Base-by-base conservation (phyloP, 2,888 invertebrate species). In the Resseliella maxima region DNA sequence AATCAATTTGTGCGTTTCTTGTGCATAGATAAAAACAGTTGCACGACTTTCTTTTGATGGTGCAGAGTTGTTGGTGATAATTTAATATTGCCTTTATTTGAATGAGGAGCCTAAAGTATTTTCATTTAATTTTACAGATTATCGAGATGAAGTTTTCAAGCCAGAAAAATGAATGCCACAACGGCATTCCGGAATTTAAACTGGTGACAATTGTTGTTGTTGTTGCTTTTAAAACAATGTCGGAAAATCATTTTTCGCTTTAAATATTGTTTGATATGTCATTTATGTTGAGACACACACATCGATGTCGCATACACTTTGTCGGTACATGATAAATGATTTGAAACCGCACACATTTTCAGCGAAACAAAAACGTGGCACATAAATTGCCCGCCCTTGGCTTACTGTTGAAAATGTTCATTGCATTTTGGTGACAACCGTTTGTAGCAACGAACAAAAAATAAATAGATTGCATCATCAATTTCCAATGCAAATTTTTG, bases 381-480 rank as follows among this genome's bases (percentile, higher is more conserved):
- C 24, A 59, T 59, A 24, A 59, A 59, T 24, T 24, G n/a, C 59
- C 15, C 3, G 59, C 59, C 24, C 59, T n/a, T n/a, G 59, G 59
- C 24, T 24, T 59, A 24, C 6, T 24, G n/a, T 59, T 24, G 59
- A 59, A 50, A 50, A 50, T 41, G 12, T 50, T 8, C 27, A 24
- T 3, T 24, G 1, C 27, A 59, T 59, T 59, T 59, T 12, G 18
- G 18, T 59, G 59, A 18, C 46, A 18, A 50, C 18, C 46, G 18
- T 15, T 18, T 15, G 18, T 50, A 2, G 18, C 46, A 50, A 50
- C 59, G 59, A n/a, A n/a, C 8, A 50, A n/a, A 31, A n/a, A 24
- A 59, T 24, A 72, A 72, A 72, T 72, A 31, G 31, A 72, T 72
- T 72, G 72, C 35, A 35, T 72, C 72, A 72, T 72, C 72, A 72